These are phyloP conservation scores for Stegodyphus mimosarum DNA, from an alignment of 1,140 invertebrate species.

Conservation along the genomic window DNA sequence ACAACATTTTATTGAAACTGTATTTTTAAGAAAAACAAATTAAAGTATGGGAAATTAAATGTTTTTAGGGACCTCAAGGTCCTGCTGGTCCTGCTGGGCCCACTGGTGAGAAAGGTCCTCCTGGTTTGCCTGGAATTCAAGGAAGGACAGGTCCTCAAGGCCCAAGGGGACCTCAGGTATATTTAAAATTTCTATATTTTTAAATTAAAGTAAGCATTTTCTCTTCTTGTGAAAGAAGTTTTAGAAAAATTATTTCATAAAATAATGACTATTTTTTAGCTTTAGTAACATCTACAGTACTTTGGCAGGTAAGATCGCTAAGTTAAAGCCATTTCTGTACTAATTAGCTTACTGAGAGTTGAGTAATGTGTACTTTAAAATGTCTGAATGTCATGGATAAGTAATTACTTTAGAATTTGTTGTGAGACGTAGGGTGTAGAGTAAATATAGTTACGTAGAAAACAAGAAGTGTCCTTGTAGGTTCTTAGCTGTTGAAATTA, in stretches of 20 bases:
- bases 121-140: slow-evolving; percentile 65
- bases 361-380: no score
- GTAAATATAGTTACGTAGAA: no score
- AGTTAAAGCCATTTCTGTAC: no score
- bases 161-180: slow-evolving; percentile 43
- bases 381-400: no score
- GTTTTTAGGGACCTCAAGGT: slow-evolving; percentile 71
- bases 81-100: slow-evolving; percentile 77
- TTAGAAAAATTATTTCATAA: not conserved
- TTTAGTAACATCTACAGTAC: no score
- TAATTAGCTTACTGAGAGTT: no score
- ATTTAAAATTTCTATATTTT: not conserved
- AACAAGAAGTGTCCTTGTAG: no score
- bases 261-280: no score
- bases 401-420: no score
- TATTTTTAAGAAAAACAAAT: slow-evolving; percentile 61
- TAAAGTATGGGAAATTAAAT: not conserved
- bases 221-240: not conserved
- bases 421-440: no score
- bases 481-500: no score
- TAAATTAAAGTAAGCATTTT: not conserved
- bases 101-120: slow-evolving; percentile 65
- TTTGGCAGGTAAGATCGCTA: no score
- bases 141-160: slow-evolving; percentile 63
- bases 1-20: not conserved